phyloP scores from a whole-genome alignment of 2,113 vertebrate species.

The Sorex araneus region DNA sequence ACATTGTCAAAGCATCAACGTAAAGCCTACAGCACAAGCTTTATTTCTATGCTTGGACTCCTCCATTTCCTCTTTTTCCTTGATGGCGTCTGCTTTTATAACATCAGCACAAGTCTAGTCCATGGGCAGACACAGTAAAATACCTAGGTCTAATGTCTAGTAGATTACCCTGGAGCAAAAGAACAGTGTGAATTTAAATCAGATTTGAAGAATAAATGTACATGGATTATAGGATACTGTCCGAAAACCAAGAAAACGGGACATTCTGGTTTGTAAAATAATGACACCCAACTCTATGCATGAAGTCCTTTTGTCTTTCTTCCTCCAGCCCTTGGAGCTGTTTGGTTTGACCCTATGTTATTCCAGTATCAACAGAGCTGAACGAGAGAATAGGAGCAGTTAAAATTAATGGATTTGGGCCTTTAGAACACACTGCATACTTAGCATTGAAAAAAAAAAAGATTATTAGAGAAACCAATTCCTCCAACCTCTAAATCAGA shows the following conservation, averaged over 20 bases:
- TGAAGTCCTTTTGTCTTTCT: background rate
- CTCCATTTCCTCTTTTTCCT: background rate
- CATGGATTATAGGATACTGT: background rate
- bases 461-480: constrained; percentile 55
- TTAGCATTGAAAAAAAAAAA: background rate
- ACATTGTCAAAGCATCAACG: background rate
- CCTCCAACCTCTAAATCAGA: constrained; percentile 5
- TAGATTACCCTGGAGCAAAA: background rate
- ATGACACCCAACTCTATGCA: background rate
- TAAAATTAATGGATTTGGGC: constrained; percentile 48
- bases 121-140: constrained; percentile 1
- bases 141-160: background rate
- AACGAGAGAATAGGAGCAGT: constrained; percentile 43
- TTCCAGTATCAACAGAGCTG: constrained; percentile 38
- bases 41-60: background rate
- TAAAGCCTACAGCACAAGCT: background rate
- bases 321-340: background rate
- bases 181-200: constrained; percentile 41
- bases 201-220: constrained; percentile 50
- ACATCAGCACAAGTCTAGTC: constrained; percentile 36
- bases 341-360: constrained; percentile 39
- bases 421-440: constrained; percentile 28
- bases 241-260: constrained; percentile 40
- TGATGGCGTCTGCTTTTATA: background rate
- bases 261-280: constrained; percentile 31